These are phyloP conservation scores for Aporophyla lueneburgensis DNA, from an alignment of 2,888 invertebrate genomes.

Conservation along the genomic window DNA sequence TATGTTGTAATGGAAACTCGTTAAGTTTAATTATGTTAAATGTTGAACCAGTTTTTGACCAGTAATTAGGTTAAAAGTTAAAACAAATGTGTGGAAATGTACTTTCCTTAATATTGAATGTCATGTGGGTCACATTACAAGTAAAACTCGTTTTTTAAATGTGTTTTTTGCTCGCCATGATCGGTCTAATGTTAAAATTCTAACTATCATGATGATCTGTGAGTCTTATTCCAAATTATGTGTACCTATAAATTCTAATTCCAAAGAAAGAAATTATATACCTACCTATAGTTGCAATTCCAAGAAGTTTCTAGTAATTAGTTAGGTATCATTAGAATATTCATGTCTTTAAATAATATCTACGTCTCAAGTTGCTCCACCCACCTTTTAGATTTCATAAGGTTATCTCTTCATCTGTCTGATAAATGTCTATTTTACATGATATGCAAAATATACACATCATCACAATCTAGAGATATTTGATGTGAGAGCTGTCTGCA, in stretches of 20 bases:
- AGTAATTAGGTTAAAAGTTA: constrained; percentile 39
- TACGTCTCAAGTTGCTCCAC: background rate
- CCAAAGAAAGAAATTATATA: too few relatives aligned
- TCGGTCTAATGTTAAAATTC: background rate
- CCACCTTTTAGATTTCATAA: background rate
- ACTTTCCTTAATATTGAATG: background rate
- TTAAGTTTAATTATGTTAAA: constrained; percentile 37
- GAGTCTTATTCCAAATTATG: too few relatives aligned
- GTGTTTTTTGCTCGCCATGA: background rate
- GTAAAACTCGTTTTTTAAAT: background rate
- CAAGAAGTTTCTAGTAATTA: background rate
- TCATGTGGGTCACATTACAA: too few relatives aligned
- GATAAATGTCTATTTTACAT: background rate
- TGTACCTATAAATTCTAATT: too few relatives aligned
- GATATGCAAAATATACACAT: constrained; percentile 1
- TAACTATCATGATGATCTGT: accelerated
- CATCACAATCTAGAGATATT: background rate
- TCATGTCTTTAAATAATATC: background rate
- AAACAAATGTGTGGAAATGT: background rate
- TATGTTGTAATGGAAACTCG: constrained; percentile 33
- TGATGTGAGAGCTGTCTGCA: too few relatives aligned
- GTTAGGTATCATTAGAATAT: background rate
- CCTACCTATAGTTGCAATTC: too few relatives aligned
- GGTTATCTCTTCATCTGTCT: background rate
- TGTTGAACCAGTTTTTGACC: constrained; percentile 43